Evolutionary conservation across 2,113 vertebrate genomes (phyloP).

Genomic region (Microcebus tavaratra): DNA sequence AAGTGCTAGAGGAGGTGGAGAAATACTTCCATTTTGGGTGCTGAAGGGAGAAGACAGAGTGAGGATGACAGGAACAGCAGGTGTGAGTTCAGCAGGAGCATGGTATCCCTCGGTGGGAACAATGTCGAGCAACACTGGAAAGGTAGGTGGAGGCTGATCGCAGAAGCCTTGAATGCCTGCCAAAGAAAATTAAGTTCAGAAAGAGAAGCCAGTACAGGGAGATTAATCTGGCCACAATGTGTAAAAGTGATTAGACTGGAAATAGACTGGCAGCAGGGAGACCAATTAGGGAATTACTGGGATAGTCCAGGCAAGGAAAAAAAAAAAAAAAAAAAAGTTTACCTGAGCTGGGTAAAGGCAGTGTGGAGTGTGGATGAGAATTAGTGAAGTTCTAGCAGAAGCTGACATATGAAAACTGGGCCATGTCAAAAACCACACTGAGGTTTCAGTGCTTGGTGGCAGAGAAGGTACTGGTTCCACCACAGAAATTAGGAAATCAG

Average conservation of each 20-base stretch:
- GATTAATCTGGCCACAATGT: background rate
- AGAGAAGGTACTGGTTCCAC: background rate
- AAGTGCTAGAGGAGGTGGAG: background rate
- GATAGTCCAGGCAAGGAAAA: background rate
- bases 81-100: background rate
- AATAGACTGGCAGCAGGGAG: background rate
- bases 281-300: background rate
- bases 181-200: background rate
- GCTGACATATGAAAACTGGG: background rate
- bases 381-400: background rate
- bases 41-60: background rate
- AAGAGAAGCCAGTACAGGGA: background rate
- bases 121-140: background rate
- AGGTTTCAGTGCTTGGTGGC: background rate
- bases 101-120: background rate
- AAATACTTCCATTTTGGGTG: background rate
- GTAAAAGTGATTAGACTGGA: background rate
- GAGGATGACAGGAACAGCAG: background rate
- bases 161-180: background rate
- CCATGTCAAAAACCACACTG: background rate
- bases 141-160: background rate
- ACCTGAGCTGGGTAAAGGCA: too few species aligned
- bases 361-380: background rate
- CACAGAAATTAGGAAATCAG: background rate
- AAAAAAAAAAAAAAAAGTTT: background rate